A percentile compares a stretch with the other conserved stretches of the same genome.
These are phyloP conservation scores for Halichoerus grypus DNA, from an alignment of 2,113 vertebrate genomes.

Conservation along the genomic window DNA sequence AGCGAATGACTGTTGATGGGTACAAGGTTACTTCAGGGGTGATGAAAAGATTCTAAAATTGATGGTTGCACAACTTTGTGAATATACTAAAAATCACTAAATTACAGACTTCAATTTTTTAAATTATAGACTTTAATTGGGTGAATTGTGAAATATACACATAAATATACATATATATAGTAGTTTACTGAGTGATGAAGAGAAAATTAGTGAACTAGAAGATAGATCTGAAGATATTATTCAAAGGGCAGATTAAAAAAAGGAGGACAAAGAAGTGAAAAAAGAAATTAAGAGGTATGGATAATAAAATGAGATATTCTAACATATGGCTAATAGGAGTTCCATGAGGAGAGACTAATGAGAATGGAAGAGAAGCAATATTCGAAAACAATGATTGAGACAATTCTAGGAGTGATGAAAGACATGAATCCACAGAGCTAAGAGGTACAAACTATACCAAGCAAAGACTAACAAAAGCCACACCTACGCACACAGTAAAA, in stretches of 20 bases:
- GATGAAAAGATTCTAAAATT: background rate
- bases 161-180: background rate
- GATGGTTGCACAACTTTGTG: background rate
- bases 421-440: background rate
- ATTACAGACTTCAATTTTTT: background rate
- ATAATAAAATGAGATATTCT: background rate
- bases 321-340: background rate
- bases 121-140: background rate
- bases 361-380: background rate
- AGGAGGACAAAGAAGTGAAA: background rate
- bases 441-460: background rate
- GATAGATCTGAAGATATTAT: background rate
- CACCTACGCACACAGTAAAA: background rate
- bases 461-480: background rate
- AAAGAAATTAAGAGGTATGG: background rate
- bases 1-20: background rate
- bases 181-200: background rate
- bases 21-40: background rate
- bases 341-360: background rate
- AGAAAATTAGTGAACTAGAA: background rate
- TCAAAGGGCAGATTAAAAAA: background rate
- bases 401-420: background rate
- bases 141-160: background rate
- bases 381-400: background rate
- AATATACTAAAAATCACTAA: background rate